A percentile compares a stretch with the other conserved stretches of the same genome.
Evolutionary conservation across 2,113 vertebrate species (phyloP).

Genomic region (Agapornis roseicollis): DNA sequence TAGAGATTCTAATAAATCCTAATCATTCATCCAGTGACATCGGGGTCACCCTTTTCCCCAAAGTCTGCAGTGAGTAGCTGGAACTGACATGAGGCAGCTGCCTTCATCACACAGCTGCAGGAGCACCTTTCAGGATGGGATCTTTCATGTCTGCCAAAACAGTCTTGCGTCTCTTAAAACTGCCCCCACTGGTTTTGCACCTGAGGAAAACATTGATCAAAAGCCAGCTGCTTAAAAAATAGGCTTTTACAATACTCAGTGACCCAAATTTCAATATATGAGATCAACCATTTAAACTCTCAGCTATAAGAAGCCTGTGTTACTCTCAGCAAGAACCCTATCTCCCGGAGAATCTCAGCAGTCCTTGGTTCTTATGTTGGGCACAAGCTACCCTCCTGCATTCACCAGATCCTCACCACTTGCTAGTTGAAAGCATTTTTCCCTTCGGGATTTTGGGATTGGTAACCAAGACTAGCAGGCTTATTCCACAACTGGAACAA

Average conservation of each 20-base stretch:
- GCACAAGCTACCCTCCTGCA: rapidly evolving
- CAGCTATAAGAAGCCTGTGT: neutral
- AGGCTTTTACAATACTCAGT: neutral
- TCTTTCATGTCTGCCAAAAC: neutral
- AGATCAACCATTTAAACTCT: neutral
- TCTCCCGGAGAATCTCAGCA: neutral
- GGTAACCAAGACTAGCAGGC: neutral
- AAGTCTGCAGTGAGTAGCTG: neutral
- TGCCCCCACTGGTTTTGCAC: neutral
- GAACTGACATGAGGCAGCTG: neutral
- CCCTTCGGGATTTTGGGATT: neutral
- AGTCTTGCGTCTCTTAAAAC: neutral
- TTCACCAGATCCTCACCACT: neutral
- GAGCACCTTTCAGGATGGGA: rapidly evolving
- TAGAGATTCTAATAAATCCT: neutral
- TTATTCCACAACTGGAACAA: neutral
- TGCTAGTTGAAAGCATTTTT: neutral
- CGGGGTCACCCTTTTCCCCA: rapidly evolving
- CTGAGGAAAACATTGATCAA: neutral
- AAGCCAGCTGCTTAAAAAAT: neutral
- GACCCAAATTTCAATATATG: neutral
- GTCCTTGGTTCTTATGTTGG: neutral
- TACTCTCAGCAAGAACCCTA: neutral
- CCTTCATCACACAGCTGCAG: neutral
- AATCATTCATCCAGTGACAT: rapidly evolving